phyloP scores from a whole-genome alignment of 2,888 invertebrate species.

The Epinotia demarniana region DNA sequence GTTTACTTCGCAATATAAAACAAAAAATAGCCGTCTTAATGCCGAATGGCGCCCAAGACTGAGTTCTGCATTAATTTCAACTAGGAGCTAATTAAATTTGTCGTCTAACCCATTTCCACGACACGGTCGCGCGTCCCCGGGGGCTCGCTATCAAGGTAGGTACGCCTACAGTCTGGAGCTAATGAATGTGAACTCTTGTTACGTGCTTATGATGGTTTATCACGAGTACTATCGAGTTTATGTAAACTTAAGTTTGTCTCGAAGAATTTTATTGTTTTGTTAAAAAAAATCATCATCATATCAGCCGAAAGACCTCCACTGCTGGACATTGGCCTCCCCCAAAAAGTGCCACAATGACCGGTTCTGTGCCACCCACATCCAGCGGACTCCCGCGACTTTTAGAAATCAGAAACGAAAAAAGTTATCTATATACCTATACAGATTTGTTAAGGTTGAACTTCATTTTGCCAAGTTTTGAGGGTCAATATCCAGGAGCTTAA shows the following conservation, averaged over 20 bases:
- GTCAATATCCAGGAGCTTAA: too few relatives aligned
- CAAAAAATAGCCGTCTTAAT: background rate
- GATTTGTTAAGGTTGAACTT: too few relatives aligned
- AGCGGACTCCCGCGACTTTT: too few relatives aligned
- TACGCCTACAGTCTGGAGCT: background rate
- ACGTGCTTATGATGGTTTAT: background rate
- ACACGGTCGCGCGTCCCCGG: conserved; percentile 6
- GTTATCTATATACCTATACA: too few relatives aligned
- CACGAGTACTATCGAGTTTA: background rate
- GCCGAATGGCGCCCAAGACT: background rate
- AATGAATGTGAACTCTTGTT: conserved; percentile 13
- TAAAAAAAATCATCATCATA: too few relatives aligned
- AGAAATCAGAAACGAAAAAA: too few relatives aligned
- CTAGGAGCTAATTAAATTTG: conserved; percentile 33
- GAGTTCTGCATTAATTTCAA: conserved; percentile 31
- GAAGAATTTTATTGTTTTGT: too few relatives aligned
- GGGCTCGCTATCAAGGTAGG: background rate
- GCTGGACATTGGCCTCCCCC: too few relatives aligned
- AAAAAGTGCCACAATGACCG: too few relatives aligned
- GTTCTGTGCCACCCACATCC: too few relatives aligned
- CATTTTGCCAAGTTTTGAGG: too few relatives aligned
- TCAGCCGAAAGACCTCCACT: too few relatives aligned
- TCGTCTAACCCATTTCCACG: conserved; percentile 21
- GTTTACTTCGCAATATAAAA: background rate
- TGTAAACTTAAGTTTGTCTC: background rate